phyloP scores from a whole-genome alignment of 2,113 vertebrate species.

The Psittacara wagleri region DNA sequence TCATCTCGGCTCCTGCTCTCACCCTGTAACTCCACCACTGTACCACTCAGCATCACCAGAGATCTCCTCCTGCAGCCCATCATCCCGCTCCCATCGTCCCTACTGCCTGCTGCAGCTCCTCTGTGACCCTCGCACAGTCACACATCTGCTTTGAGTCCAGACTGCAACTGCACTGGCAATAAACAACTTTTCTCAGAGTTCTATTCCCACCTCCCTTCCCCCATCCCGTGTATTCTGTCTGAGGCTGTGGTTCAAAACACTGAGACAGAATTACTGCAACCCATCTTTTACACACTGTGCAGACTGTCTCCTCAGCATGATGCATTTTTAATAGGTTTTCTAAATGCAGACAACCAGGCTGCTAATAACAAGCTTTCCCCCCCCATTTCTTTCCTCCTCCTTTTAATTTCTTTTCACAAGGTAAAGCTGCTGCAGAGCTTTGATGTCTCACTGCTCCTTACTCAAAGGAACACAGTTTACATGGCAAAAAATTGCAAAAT shows the following conservation, averaged over 20 bases:
- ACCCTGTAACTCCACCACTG: neutral
- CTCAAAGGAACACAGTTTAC: conserved; percentile 17
- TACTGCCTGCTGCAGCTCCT: neutral
- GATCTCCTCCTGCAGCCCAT: neutral
- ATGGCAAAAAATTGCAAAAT: conserved; percentile 13
- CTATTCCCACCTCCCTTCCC: neutral
- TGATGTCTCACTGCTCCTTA: conserved; percentile 6
- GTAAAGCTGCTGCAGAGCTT: conserved; percentile 39
- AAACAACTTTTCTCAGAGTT: conserved; percentile 65
- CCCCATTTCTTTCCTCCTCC: neutral
- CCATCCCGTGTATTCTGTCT: conserved; percentile 67
- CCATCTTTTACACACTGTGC: conserved; percentile 61
- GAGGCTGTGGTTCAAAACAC: conserved; percentile 65
- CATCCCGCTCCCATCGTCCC: neutral
- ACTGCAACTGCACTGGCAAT: conserved; percentile 57
- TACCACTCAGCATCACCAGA: neutral
- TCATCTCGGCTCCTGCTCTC: neutral
- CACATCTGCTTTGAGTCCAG: neutral
- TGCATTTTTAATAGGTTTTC: conserved; percentile 69
- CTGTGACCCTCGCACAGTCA: neutral
- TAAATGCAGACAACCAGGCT: conserved; percentile 66
- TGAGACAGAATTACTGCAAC: conserved; percentile 75
- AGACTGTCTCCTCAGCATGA: conserved; percentile 68
- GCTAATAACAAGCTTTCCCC: conserved; percentile 40
- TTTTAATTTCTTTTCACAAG: neutral